Conservation (phyloP, 1,140 invertebrate genomes). For the Drosophila novamexicana region DNA sequence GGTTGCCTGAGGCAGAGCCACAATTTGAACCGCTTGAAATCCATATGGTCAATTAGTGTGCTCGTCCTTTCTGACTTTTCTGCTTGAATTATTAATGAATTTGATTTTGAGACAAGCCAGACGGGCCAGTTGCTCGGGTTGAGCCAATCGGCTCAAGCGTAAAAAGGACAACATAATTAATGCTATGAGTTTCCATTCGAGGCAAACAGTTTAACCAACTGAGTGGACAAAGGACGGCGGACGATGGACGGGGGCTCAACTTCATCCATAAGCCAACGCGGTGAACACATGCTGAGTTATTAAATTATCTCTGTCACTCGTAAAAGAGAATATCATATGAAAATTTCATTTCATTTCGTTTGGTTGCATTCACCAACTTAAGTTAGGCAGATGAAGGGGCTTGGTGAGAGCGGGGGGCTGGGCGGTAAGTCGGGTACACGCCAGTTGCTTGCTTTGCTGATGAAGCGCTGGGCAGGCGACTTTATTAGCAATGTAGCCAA, state of each 20-base stretch:
- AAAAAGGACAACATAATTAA: slow-evolving; percentile 81
- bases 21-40: slow-evolving; percentile 57
- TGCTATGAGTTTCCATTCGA: slow-evolving; percentile 48
- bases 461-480: slow-evolving; percentile 62
- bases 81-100: slow-evolving; percentile 79
- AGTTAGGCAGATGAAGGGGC: background rate
- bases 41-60: slow-evolving; percentile 82
- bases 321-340: slow-evolving; percentile 82
- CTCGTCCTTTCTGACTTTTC: slow-evolving; percentile 73
- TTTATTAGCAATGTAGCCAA: slow-evolving; percentile 83
- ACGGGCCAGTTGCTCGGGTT: slow-evolving; percentile 1
- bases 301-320: slow-evolving; percentile 78
- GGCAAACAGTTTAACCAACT: slow-evolving; percentile 47
- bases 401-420: background rate
- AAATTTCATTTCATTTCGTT: slow-evolving; percentile 83
- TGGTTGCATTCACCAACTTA: slow-evolving; percentile 59
- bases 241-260: background rate
- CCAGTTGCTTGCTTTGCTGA: slow-evolving; percentile 47
- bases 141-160: slow-evolving; percentile 50
- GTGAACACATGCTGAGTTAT: slow-evolving; percentile 75
- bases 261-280: slow-evolving; percentile 43
- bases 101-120: slow-evolving; percentile 38
- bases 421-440: background rate
- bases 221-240: background rate
- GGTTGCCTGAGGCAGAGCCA: slow-evolving; percentile 9